Conservation (phyloP, 1,140 invertebrate genomes). For the Cryptotermes secundus region DNA sequence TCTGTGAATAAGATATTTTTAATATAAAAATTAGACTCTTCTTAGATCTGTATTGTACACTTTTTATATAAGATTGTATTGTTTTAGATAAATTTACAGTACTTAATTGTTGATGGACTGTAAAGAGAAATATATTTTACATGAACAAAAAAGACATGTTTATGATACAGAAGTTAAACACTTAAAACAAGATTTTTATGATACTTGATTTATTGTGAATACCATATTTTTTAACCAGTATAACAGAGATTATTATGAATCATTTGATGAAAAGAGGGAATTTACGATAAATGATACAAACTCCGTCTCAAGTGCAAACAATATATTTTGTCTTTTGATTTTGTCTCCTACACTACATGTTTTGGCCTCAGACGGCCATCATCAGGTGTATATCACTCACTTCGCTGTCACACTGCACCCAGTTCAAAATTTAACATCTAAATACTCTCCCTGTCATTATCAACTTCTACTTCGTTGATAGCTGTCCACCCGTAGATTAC, state of each 20-base stretch:
- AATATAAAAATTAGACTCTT: slow-evolving; percentile 6
- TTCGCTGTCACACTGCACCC: too few species aligned
- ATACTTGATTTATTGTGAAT: background rate
- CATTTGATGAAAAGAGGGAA: background rate
- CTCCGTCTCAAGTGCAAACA: too few species aligned
- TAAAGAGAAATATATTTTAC: slow-evolving; percentile 7
- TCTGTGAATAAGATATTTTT: slow-evolving; percentile 2
- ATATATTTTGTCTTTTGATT: too few species aligned
- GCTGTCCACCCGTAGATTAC: too few species aligned
- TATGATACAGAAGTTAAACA: background rate
- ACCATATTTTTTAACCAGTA: background rate
- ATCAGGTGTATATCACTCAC: too few species aligned
- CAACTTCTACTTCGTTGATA: too few species aligned
- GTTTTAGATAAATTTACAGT: slow-evolving; percentile 17
- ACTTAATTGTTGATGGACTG: slow-evolving; percentile 3
- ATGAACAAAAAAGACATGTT: background rate
- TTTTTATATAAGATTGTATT: slow-evolving; percentile 3
- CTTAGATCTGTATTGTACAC: slow-evolving; percentile 5
- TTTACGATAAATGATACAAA: too few species aligned
- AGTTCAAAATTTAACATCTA: too few species aligned
- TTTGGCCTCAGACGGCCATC: too few species aligned
- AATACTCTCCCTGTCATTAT: too few species aligned
- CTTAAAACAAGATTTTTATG: background rate
- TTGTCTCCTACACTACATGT: too few species aligned
- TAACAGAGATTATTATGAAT: background rate